phyloP scores from a whole-genome alignment of 2,113 vertebrate genomes.

The Laticauda laticaudata region DNA sequence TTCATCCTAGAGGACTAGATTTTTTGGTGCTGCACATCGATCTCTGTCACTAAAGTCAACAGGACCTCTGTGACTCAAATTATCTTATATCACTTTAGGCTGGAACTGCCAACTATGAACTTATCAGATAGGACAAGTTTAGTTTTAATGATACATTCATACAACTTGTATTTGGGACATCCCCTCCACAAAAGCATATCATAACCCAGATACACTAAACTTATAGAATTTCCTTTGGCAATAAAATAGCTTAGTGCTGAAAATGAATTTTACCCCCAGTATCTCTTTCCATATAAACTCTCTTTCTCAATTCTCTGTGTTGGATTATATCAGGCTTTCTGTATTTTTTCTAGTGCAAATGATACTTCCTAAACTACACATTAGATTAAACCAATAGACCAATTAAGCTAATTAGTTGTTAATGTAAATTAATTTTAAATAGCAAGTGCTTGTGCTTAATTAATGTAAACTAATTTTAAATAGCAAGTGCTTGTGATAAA shows the following conservation, averaged over 20 bases:
- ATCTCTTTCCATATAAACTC: neutral
- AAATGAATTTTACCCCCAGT: neutral
- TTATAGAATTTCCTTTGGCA: neutral
- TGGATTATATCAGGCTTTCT: neutral
- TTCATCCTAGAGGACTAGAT: neutral
- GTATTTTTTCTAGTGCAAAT: neutral
- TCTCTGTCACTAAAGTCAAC: neutral
- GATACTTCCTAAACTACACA: neutral
- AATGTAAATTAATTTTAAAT: constrained; percentile 15
- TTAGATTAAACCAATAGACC: neutral
- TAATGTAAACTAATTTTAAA: constrained; percentile 12
- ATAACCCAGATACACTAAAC: neutral
- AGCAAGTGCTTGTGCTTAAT: neutral
- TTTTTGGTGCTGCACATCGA: neutral
- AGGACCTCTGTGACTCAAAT: neutral
- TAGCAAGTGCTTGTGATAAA: neutral
- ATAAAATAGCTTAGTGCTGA: neutral
- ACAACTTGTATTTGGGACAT: neutral
- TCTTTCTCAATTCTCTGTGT: neutral
- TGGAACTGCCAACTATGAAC: neutral
- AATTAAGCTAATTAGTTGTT: neutral
- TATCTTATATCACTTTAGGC: neutral
- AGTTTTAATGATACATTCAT: neutral
- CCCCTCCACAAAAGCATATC: fast-evolving
- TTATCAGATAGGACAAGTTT: neutral